Conservation (phyloP, 2,888 invertebrate genomes). For the Galerucella calmariensis region DNA sequence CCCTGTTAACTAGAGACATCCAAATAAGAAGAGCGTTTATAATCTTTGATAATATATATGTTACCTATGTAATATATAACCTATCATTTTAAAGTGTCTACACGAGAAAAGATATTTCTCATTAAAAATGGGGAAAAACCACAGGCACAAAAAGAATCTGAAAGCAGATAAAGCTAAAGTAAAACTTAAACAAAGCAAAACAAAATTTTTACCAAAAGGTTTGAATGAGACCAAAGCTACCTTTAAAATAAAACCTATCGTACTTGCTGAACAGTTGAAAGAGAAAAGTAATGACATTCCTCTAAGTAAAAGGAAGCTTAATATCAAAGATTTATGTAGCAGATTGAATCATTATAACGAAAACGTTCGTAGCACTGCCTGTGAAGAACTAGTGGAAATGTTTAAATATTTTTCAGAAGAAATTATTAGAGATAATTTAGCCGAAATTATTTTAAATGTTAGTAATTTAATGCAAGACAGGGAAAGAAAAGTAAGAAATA, state of each 20-base stretch:
- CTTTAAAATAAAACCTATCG: slow-evolving; percentile 89
- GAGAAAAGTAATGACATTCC: slow-evolving; percentile 67
- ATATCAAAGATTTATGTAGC: slow-evolving; percentile 75
- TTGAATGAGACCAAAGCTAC: slow-evolving; percentile 89
- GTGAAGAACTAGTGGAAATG: slow-evolving; percentile 72
- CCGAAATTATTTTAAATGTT: slow-evolving; percentile 75
- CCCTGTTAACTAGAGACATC: too few species aligned
- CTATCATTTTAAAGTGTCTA: background rate
- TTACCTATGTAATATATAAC: background rate
- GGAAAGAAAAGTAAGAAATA: slow-evolving; percentile 72
- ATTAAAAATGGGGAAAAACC: slow-evolving; percentile 68
- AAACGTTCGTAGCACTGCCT: slow-evolving; percentile 74
- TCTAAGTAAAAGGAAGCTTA: slow-evolving; percentile 76
- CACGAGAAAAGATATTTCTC: background rate
- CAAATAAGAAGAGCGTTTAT: too few species aligned
- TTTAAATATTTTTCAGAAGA: slow-evolving; percentile 65
- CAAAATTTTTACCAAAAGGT: slow-evolving; percentile 84
- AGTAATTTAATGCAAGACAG: slow-evolving; percentile 78
- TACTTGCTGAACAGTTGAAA: slow-evolving; percentile 81
- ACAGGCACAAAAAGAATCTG: slow-evolving; percentile 77
- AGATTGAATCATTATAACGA: slow-evolving; percentile 82
- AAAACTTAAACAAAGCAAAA: slow-evolving; percentile 76
- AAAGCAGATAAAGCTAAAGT: slow-evolving; percentile 89
- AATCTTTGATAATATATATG: too few species aligned
- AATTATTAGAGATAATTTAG: slow-evolving; percentile 66